Conservation (phyloP, 2,113 vertebrate genomes). For the Trochalopteron elliotii region DNA sequence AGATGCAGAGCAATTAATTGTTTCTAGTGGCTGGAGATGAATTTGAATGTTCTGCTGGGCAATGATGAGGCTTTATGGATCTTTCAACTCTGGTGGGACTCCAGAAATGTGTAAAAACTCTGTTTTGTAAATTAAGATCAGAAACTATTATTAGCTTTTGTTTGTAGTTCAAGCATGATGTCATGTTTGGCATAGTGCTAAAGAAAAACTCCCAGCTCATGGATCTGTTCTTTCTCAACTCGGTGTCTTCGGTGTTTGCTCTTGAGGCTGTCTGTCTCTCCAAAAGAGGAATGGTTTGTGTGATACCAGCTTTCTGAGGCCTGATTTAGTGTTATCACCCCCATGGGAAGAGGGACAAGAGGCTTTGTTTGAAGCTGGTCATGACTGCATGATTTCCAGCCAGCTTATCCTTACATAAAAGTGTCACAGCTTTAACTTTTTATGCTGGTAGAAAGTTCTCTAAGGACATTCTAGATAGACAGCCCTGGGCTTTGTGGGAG, state of each 20-base stretch:
- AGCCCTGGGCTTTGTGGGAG: not conserved
- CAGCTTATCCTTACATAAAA: not conserved
- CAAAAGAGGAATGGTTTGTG: not conserved
- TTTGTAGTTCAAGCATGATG: constrained; percentile 73
- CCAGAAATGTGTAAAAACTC: constrained; percentile 65
- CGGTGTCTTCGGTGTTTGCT: not conserved
- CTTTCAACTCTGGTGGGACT: constrained; percentile 53
- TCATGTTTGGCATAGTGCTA: constrained; percentile 68
- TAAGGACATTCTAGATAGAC: not conserved
- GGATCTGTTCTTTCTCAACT: constrained; percentile 58
- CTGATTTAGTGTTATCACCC: not conserved
- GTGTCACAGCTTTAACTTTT: not conserved
- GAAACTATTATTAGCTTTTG: constrained; percentile 75
- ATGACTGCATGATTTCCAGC: not conserved
- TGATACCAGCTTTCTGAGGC: constrained; percentile 17
- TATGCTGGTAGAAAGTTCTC: not conserved
- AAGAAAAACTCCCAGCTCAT: constrained; percentile 49
- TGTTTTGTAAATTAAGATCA: constrained; percentile 72
- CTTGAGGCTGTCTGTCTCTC: not conserved
- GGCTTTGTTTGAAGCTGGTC: not conserved
- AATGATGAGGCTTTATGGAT: constrained; percentile 18
- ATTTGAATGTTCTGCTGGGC: constrained; percentile 28
- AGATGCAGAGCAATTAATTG: not conserved
- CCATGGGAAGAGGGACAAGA: not conserved
- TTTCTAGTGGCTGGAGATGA: not conserved